phyloP scores from a whole-genome alignment of 2,797 vertebrate genomes.

The Anas bernieri region DNA sequence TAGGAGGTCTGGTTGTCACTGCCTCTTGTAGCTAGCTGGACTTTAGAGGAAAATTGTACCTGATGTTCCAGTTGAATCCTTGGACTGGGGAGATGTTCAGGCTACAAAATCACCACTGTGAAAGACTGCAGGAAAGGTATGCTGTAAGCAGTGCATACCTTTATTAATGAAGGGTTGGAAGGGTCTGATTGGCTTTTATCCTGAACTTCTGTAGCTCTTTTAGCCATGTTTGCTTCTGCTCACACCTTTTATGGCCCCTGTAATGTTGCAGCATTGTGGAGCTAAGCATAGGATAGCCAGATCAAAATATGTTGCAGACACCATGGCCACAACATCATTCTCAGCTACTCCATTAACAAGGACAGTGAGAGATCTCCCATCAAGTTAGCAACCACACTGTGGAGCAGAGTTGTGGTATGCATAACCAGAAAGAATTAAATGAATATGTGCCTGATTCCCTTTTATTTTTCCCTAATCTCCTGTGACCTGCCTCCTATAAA shows the following conservation, averaged over 20 bases:
- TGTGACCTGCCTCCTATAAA: not conserved
- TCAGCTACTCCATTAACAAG: not conserved
- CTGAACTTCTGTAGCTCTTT: not conserved
- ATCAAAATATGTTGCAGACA: not conserved
- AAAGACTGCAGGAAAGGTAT: not conserved
- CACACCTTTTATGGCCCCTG: not conserved
- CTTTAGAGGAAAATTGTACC: not conserved
- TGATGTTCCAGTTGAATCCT: not conserved
- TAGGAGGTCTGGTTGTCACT: not conserved
- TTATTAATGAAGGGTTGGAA: not conserved
- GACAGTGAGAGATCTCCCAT: not conserved
- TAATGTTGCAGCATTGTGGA: not conserved
- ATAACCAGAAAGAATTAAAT: not conserved
- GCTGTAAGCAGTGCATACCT: not conserved
- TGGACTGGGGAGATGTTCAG: not conserved
- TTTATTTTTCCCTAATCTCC: not conserved
- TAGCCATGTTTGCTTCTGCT: not conserved
- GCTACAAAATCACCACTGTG: not conserved
- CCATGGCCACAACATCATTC: accelerated
- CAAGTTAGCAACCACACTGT: not conserved
- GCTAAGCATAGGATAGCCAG: not conserved
- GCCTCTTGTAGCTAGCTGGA: not conserved
- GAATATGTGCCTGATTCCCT: not conserved
- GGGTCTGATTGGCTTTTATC: not conserved
- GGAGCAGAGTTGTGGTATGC: not conserved